Base-by-base conservation (phyloP, 1,140 invertebrate species). In the Zaprionus nigranus region DNA sequence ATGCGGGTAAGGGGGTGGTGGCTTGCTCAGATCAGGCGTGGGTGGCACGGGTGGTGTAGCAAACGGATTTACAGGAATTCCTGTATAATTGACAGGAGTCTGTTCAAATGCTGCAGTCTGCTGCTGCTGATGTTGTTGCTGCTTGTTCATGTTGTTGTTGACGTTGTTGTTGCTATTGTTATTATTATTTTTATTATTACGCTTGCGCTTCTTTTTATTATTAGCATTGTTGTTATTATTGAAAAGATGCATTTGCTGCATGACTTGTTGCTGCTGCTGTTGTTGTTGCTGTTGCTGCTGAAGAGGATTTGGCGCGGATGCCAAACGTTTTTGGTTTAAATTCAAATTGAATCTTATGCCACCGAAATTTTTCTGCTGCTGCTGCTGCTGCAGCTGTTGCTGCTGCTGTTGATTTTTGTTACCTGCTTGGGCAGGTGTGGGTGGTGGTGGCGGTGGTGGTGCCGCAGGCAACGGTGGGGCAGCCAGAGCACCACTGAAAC, bases 161-260 rank as follows among this genome's bases (percentile, higher is more conserved):
- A 69, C 75, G 63, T 68, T 94, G 28, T 82, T 54, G 49, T 93
- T 93, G 93, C 92, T 94, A 92, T 90, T 94, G 3, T 34, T 24
- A 20, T 59, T 24, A 20, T 59, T 88, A 65, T 88, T 94, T 90
- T 95, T 96, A 91, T 96, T 96, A 75, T 95, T 95, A 78, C 94
- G 94, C 92, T 96, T 96, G 66, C 96, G 94, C 90, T 96, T 96
- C 93, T 96, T 96, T 93, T 96, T 96, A 70, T 51, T 81, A 46
- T 34, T 79, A 20, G 51, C 56, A 36, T 64, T 91, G 79, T n/a
- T 93, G 81, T 30, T 93, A 53, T 70, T 79, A 36, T 73, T 73
- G 66, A 40, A 66, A 6, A 67, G n/a, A 68, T 72, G 66, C 17
- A 71, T 51, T 40, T 65, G 62, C 17, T 71, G 60, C 75, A 78